Evolutionary conservation across 2,888 invertebrate species (phyloP).

Genomic region (Pheosia gnoma): DNA sequence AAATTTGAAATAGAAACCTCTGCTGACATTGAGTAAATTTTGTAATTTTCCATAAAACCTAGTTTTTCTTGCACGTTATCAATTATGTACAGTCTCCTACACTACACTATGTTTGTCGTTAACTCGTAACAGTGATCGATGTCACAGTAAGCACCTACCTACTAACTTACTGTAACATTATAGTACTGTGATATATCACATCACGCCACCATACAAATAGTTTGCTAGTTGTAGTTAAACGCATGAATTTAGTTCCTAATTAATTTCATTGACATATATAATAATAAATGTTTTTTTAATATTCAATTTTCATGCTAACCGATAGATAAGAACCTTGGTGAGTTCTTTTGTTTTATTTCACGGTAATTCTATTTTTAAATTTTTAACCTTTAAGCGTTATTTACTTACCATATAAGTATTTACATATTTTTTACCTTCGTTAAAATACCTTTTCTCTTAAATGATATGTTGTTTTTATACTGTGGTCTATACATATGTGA

Average conservation of each 20-base stretch:
- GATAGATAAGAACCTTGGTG: constrained; percentile 81
- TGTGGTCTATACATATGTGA: no score
- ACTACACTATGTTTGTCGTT: constrained; percentile 21
- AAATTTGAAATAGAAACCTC: neutral
- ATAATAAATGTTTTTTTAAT: constrained; percentile 37
- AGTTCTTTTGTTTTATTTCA: constrained; percentile 50
- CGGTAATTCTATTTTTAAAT: neutral
- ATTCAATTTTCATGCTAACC: constrained; percentile 75
- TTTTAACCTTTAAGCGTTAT: no score
- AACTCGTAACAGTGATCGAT: constrained; percentile 13
- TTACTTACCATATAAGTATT: no score
- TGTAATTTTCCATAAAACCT: neutral
- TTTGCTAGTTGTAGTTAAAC: constrained; percentile 27
- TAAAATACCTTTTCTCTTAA: no score
- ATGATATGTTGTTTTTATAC: no score
- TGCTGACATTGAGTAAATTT: neutral
- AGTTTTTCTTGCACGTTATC: constrained; percentile 23
- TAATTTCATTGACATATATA: constrained; percentile 7
- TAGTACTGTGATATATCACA: constrained; percentile 18
- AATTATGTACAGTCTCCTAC: constrained; percentile 20
- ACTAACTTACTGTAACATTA: constrained; percentile 10
- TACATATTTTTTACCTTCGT: no score
- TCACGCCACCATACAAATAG: constrained; percentile 21
- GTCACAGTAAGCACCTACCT: constrained; percentile 9
- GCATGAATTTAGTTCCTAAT: constrained; percentile 32